phyloP scores from a whole-genome alignment of 2,113 vertebrate species.

The Corapipo altera region DNA sequence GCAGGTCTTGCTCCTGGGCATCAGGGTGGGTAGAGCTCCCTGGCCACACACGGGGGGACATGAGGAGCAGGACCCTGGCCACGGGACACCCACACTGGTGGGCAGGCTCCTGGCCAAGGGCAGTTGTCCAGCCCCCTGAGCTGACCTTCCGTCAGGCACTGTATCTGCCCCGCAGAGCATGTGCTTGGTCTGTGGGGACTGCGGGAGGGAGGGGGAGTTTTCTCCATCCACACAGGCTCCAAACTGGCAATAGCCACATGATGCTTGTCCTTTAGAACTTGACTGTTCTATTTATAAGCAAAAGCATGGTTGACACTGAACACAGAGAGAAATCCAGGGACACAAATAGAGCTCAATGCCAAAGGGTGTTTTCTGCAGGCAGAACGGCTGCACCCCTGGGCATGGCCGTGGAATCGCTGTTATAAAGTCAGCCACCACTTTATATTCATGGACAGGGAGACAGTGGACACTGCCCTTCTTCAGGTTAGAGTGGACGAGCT shows the following conservation, averaged over 20 bases:
- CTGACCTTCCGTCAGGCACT: neutral
- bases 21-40: neutral
- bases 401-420: neutral
- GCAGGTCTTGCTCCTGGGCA: rapidly evolving
- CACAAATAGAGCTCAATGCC: neutral
- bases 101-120: neutral
- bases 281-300: neutral
- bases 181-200: neutral
- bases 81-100: rapidly evolving
- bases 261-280: neutral
- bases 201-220: neutral
- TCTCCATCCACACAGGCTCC: neutral
- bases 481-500: rapidly evolving
- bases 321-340: neutral
- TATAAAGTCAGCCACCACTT: neutral
- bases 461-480: neutral
- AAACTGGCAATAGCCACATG: neutral
- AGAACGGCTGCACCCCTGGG: neutral
- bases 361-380: neutral
- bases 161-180: neutral
- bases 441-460: neutral
- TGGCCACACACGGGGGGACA: neutral
- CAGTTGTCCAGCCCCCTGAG: neutral
- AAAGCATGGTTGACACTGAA: neutral
- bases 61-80: neutral